A percentile compares a stretch with the other conserved stretches of the same genome.
Evolutionary conservation across 2,113 vertebrate species (phyloP).

Genomic region (Sturnus vulgaris): DNA sequence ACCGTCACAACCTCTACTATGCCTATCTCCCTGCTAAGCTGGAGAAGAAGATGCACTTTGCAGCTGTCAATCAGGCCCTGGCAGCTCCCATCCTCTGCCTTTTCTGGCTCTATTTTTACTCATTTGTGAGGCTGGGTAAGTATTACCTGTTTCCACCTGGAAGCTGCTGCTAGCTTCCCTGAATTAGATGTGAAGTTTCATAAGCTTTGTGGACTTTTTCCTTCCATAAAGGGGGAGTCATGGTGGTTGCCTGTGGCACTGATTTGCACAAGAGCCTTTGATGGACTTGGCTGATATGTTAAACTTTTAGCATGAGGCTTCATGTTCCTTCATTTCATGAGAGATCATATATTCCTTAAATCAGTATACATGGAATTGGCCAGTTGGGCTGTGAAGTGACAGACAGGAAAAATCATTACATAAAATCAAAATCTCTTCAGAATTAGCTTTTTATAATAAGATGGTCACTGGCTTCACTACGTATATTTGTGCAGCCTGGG

Average conservation of each 20-base stretch:
- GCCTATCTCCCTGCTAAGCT: constrained; percentile 87
- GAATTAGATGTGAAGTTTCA: not conserved
- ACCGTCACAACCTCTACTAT: constrained; percentile 93
- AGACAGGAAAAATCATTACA: not conserved
- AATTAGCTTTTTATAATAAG: not conserved
- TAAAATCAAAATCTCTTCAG: not conserved
- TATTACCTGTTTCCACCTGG: not conserved
- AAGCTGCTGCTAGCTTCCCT: not conserved
- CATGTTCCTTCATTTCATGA: not conserved
- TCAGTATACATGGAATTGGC: not conserved
- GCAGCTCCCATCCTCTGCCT: constrained; percentile 94
- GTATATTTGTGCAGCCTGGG: not conserved
- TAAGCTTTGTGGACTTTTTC: not conserved
- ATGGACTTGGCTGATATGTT: not conserved
- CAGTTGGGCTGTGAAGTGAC: not conserved
- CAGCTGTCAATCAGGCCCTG: constrained; percentile 89
- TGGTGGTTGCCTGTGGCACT: not conserved
- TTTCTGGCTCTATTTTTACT: constrained; percentile 95
- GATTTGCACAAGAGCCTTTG: not conserved
- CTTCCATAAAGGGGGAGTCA: not conserved
- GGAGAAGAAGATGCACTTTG: constrained; percentile 85
- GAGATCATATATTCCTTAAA: not conserved
- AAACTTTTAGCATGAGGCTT: not conserved
- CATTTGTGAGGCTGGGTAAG: constrained; percentile 86
- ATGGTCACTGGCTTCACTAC: not conserved